Conservation (phyloP, 2,113 vertebrate genomes). For the Amphiprion percula region DNA sequence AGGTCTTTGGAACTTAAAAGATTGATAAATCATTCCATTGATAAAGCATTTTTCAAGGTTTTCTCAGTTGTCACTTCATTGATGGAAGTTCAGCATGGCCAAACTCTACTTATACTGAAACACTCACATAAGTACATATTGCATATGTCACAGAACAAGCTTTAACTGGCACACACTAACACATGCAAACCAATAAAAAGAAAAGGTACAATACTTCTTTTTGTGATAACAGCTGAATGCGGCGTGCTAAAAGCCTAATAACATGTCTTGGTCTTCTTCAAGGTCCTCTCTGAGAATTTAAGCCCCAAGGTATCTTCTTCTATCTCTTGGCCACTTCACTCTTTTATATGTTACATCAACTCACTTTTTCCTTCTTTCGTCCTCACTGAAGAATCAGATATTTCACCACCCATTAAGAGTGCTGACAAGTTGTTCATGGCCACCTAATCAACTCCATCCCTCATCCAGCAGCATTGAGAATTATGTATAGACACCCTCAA, state of each 20-base stretch:
- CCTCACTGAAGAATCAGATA: conserved; percentile 25
- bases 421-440: conserved; percentile 42
- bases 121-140: too few species aligned
- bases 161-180: background rate
- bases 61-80: too few species aligned
- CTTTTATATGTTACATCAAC: conserved; percentile 22
- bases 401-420: conserved; percentile 50
- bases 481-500: conserved; percentile 4
- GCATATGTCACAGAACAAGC: too few species aligned
- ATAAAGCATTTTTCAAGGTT: background rate
- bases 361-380: background rate
- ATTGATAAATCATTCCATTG: conserved; percentile 14
- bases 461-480: background rate
- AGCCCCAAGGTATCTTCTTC: background rate
- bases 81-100: too few species aligned
- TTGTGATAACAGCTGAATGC: background rate
- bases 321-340: conserved; percentile 11
- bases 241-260: background rate
- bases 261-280: background rate
- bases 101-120: too few species aligned
- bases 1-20: background rate
- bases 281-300: background rate
- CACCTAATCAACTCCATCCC: conserved; percentile 15
- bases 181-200: background rate
- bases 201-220: background rate